These are phyloP conservation scores for Ditylenchus dipsaci DNA, from an alignment of 1,140 invertebrate species.

Conservation along the genomic window DNA sequence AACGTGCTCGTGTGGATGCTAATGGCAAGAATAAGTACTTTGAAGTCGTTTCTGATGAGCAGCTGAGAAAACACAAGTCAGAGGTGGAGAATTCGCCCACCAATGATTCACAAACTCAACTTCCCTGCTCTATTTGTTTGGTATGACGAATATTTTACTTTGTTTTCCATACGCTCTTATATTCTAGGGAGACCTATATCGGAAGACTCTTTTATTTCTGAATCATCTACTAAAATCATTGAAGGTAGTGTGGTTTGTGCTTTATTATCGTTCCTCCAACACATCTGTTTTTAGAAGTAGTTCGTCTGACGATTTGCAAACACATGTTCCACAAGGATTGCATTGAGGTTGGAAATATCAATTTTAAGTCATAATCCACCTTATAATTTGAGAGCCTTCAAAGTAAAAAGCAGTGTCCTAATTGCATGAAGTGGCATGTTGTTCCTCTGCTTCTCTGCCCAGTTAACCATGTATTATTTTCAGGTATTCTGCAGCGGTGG, in stretches of 20 bases:
- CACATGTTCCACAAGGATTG: conserved; percentile 32
- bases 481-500: conserved; percentile 17
- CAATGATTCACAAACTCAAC: background rate
- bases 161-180: too few relatives aligned
- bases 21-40: background rate
- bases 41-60: background rate
- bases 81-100: background rate
- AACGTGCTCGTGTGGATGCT: background rate
- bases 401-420: conserved; percentile 26
- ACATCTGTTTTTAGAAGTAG: background rate
- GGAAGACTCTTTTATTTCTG: background rate
- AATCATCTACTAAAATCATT: too few relatives aligned
- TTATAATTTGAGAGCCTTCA: conserved; percentile 27
- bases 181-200: background rate
- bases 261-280: too few relatives aligned
- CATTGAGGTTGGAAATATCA: conserved; percentile 16
- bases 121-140: background rate
- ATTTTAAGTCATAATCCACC: background rate
- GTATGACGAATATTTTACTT: too few relatives aligned
- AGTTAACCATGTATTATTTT: too few relatives aligned
- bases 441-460: too few relatives aligned
- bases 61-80: background rate
- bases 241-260: too few relatives aligned
- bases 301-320: conserved; percentile 16
- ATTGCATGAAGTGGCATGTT: conserved; percentile 30